Evolutionary conservation across 2,888 invertebrate species (phyloP), one percentile per base, ranked within the genome.

Genomic region (Autographa pulchrina): DNA sequence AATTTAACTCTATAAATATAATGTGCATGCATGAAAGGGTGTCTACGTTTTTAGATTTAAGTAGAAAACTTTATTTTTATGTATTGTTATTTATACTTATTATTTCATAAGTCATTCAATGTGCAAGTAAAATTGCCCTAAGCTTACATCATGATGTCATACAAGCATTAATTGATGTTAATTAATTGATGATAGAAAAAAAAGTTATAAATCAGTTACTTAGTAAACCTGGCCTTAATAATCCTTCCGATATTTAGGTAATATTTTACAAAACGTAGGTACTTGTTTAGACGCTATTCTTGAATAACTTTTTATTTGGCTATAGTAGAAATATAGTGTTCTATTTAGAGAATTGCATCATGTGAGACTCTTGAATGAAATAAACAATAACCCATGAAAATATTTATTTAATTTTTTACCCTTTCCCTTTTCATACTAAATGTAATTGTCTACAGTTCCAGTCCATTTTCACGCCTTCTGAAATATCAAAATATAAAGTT

Each of bases 401-500:
- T 52, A 68, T 61, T 65, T 75, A 77, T 77, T 80, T 74, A 74
- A 74, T 77, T 64, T 72, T 73, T 60, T 71, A 72, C 78, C 78
- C n/a, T 18, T 4, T 66, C 68, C 74, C 71, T 67, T 59, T 38
- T 31, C 3, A 20, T 74, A 25, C 31, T 13, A 54, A 70, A 65
- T 61, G 68, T 58, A 20, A 72, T 71, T 68, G 74, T 60, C 80
- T 74, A 84, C 66, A 82, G 74, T 68, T 82, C 81, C 73, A 84
- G 18, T 13, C 71, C 72, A 61, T 80, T 78, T 35, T 84, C 80
- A 8, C 84, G 66, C 73, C 78, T 75, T 74, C 84, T 84, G 84
- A 5, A 84, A 85, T 67, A 18, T 59, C 31, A 8, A 32, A 75
- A 25, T 25, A 25, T 25, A 2, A 25, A 25, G 25, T 25, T 25